These are phyloP conservation scores for Agelas oroides DNA, from an alignment of 37 sponge, comb jelly and placozoan genomes.

Conservation along the genomic window DNA sequence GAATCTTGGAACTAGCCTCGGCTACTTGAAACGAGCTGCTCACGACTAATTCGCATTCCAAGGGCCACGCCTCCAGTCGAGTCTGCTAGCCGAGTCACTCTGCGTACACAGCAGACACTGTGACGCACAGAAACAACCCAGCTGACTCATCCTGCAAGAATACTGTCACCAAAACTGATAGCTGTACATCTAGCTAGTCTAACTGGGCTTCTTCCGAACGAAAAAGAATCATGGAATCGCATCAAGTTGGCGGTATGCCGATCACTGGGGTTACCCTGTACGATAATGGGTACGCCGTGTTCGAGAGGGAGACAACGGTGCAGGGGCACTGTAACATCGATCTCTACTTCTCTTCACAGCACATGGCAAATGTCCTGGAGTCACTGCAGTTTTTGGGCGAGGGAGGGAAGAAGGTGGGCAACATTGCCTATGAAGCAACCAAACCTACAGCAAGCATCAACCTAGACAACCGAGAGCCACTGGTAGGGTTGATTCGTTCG, in stretches of 20 bases:
- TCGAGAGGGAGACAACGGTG: constrained; percentile 70
- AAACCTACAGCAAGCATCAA: constrained; percentile 70
- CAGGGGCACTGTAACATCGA: constrained; percentile 83
- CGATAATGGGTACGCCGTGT: constrained; percentile 93
- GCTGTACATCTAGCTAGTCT: too few relatives aligned
- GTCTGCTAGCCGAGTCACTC: too few relatives aligned
- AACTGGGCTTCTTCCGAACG: too few relatives aligned
- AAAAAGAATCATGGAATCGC: not conserved
- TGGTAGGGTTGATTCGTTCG: constrained; percentile 55
- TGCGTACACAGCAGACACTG: too few relatives aligned
- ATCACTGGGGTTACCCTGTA: constrained; percentile 78
- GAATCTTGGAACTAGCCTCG: too few relatives aligned
- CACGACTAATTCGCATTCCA: too few relatives aligned
- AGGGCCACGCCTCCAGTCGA: too few relatives aligned
- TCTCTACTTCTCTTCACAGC: constrained; percentile 77
- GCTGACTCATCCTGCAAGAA: too few relatives aligned
- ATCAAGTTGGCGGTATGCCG: constrained; percentile 62
- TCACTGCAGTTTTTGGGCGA: constrained; percentile 77
- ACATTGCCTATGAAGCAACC: constrained; percentile 91
- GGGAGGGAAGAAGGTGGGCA: constrained; percentile 73
- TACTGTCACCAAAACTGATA: too few relatives aligned
- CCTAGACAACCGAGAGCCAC: constrained; percentile 42
- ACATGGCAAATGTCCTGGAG: constrained; percentile 85
- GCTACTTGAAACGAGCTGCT: too few relatives aligned
- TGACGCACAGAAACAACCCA: too few relatives aligned